Percentiles rank a stretch among this genome's conserved stretches.
These are phyloP conservation scores for Callorhinus ursinus DNA, from an alignment of 2,113 vertebrate genomes.

Conservation along the genomic window DNA sequence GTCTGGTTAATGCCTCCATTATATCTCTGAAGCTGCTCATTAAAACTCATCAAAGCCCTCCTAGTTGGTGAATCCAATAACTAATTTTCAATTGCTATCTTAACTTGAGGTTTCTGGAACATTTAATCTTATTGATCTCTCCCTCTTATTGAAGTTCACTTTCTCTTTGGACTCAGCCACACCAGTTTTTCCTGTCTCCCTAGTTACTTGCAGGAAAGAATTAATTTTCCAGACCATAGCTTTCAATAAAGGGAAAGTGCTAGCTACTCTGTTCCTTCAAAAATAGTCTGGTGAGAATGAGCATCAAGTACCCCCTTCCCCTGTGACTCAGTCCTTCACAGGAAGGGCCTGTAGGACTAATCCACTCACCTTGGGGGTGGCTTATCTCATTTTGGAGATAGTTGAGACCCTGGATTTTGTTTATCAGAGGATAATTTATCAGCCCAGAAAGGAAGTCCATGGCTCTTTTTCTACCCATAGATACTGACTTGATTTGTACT, in stretches of 20 bases:
- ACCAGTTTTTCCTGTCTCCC: not conserved
- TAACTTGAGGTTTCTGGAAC: slow-evolving; percentile 61
- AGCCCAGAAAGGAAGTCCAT: not conserved
- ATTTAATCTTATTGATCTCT: slow-evolving; percentile 63
- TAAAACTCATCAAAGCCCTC: slow-evolving; percentile 58
- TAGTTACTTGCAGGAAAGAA: slow-evolving; percentile 2
- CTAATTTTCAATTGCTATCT: slow-evolving; percentile 60
- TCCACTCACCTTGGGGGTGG: not conserved
- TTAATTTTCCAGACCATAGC: slow-evolving; percentile 48
- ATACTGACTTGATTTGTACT: not conserved
- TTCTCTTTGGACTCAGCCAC: slow-evolving; percentile 34
- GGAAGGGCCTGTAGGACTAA: not conserved
- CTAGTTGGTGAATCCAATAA: slow-evolving; percentile 57
- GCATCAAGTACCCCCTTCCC: not conserved
- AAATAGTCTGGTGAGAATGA: not conserved
- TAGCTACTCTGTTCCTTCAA: not conserved
- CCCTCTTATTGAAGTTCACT: slow-evolving; percentile 27
- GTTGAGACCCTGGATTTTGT: not conserved
- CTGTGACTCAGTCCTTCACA: not conserved
- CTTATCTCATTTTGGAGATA: not conserved
- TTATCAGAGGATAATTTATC: not conserved
- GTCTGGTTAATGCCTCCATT: slow-evolving; percentile 17
- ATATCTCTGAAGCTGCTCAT: slow-evolving; percentile 56
- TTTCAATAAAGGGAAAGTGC: not conserved
- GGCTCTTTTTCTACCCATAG: not conserved